Evolutionary conservation across 2,797 vertebrate genomes (phyloP), one percentile per base, ranked within the genome.

Genomic region (Xenentodon cancila): DNA sequence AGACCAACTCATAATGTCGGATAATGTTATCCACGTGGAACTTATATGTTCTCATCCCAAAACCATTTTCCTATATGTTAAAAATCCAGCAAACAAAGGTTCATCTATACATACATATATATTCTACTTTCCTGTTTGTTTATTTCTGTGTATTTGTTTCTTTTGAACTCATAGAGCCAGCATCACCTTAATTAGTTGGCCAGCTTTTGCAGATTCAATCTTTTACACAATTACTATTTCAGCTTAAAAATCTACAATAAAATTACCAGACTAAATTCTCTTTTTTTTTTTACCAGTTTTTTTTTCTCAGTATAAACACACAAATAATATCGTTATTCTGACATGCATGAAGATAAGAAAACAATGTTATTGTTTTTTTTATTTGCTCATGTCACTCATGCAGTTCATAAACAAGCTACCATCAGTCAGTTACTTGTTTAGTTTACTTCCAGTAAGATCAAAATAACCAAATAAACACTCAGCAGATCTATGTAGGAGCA

Each of bases 401-500:
- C 4, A 15, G 20, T 16, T 40, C 18, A 13, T 15, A 20, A 53
- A 37, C 15, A 37, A 37, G 32, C 19, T 34, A n/a, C 30, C 43
- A 32, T 34, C 34, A 1, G n/a, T 58, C 20, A 27, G n/a, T 45
- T 25, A 32, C 6, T 43, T 47, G 16, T 55, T 56, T 32, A 13
- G 44, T 50, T 50, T 44, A 37, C 42, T 20, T 42, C 4, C 30
- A 54, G 11, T 48, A 22, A 65, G 25, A 34, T 59, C 49, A 40
- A 51, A 51, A 65, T 56, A 50, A 55, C 56, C 34, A 53, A 51
- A 55, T 54, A 69, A 75, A 66, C 67, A 53, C 53, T 52, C 46
- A 12, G 11, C 7, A 45, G 47, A 50, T 51, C 19, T 46, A 25
- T 25, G 25, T 55, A 56, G 47, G 25, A 68, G 40, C 0, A 12